These are phyloP conservation scores for Hirudinaria manillensis DNA, from an alignment of 2,888 invertebrate genomes.

Conservation along the genomic window DNA sequence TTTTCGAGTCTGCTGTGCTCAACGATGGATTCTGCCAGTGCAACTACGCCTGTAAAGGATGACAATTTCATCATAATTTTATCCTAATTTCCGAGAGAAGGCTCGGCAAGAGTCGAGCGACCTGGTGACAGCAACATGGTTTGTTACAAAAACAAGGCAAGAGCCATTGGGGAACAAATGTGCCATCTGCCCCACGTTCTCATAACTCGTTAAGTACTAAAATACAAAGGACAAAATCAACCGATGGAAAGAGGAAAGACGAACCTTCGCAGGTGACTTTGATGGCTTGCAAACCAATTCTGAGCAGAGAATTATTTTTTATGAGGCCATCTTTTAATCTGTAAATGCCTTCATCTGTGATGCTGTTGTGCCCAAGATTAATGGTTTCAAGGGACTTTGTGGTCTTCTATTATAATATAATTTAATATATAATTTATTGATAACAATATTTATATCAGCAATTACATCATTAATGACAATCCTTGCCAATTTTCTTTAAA, in stretches of 20 bases:
- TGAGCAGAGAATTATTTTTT: conserved; percentile 62
- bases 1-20: conserved; percentile 59
- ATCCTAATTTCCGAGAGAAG: too few relatives aligned
- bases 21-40: conserved; percentile 65
- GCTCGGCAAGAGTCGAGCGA: too few relatives aligned
- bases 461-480: background rate
- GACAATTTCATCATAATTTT: background rate
- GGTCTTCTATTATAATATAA: conserved; percentile 34
- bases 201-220: background rate
- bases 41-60: conserved; percentile 58
- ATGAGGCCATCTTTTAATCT: conserved; percentile 64
- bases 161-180: too few relatives aligned
- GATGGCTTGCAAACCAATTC: conserved; percentile 67
- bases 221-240: background rate
- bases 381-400: conserved; percentile 63
- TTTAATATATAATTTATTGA: background rate
- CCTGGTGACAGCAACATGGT: too few relatives aligned
- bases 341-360: conserved; percentile 65
- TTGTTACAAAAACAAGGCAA: too few relatives aligned
- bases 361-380: conserved; percentile 72
- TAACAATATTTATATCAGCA: background rate
- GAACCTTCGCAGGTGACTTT: conserved; percentile 65
- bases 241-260: background rate
- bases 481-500: background rate
- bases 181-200: too few relatives aligned